phyloP scores from a whole-genome alignment of 2,113 vertebrate species.

The Tor tambroides region DNA sequence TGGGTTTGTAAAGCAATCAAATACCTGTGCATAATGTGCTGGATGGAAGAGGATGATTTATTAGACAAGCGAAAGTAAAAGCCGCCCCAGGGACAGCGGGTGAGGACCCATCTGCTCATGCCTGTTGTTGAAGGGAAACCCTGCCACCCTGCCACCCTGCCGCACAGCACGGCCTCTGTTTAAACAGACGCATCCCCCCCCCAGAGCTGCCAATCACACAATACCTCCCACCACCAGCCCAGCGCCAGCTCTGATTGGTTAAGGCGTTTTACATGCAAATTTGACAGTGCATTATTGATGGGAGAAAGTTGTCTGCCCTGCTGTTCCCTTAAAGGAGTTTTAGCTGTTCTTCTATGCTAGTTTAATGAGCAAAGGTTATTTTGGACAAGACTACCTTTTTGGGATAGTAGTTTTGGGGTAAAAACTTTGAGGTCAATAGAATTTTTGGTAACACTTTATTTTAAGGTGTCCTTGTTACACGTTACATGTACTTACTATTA shows the following conservation, averaged over 20 bases:
- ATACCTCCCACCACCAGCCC: constrained; percentile 21
- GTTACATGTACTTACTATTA: too few species aligned
- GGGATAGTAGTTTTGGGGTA: background rate
- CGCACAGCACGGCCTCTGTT: background rate
- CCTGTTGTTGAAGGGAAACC: constrained; percentile 27
- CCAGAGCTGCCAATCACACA: constrained; percentile 54
- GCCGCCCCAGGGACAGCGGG: constrained; percentile 42
- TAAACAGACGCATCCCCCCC: constrained; percentile 36
- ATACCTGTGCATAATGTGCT: constrained; percentile 38
- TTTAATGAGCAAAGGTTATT: background rate
- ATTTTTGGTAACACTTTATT: too few species aligned
- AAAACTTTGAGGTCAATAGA: background rate
- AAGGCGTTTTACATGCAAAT: constrained; percentile 53
- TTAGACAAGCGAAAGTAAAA: constrained; percentile 53
- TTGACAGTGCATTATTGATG: constrained; percentile 39
- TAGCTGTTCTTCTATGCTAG: background rate
- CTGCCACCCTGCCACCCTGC: background rate
- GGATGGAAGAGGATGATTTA: constrained; percentile 49
- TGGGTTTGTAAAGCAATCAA: constrained; percentile 28
- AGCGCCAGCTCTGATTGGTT: constrained; percentile 44
- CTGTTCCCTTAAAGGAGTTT: background rate
- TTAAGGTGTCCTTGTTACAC: too few species aligned
- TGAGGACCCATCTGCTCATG: constrained; percentile 39
- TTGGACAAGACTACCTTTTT: background rate
- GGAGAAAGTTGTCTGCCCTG: background rate